Base-by-base conservation (phyloP, 2,888 invertebrate species). In the Linyphia triangularis region DNA sequence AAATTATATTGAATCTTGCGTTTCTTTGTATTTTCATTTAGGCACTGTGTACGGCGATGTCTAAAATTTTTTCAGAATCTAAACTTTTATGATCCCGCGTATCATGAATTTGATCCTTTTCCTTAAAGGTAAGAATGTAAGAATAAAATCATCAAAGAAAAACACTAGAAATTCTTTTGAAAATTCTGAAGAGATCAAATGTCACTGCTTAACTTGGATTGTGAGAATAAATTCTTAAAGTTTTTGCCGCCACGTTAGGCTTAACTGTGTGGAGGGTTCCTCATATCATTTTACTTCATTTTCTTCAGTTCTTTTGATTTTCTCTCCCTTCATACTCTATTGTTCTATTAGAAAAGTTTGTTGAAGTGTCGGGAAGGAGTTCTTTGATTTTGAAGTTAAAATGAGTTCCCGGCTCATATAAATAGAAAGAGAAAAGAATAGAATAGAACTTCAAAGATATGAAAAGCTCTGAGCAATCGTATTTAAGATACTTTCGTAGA, bases 131-230 rank as follows among this genome's bases (percentile, higher is more conserved):
- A 69, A 79, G 69, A 57, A 79, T 51, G 67, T 33, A 69, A 57
- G 78, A 79, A 79, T 79, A 79, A 79, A 79, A 69, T 57, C 69
- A 19, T 24, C 40, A 57, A 79, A 69, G 67, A 79, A 79, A 79
- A 57, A 57, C 33, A 79, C 79, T 69, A 51, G 79, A 79, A 79
- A 79, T 69, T 79, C 67, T 51, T 79, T 79, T 51, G 69, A 65
- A 79, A 79, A 79, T 79, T 79, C 79, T 51, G 67, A 79, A 79
- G 79, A 69, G 67, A 79, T 79, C 79, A 79, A 79, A 79, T 79
- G 79, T 79, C 79, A 79, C 69, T 79, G 51, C 79, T 79, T 79
- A 67, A 69, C 79, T 67, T 51, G 67, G 69, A 69, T 79, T 79
- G 67, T 57, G 28, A 30, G 79, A 79, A 79, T 79, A 69, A 79